Conservation (phyloP, 2,888 invertebrate genomes). For the Hyposoter didymator region DNA sequence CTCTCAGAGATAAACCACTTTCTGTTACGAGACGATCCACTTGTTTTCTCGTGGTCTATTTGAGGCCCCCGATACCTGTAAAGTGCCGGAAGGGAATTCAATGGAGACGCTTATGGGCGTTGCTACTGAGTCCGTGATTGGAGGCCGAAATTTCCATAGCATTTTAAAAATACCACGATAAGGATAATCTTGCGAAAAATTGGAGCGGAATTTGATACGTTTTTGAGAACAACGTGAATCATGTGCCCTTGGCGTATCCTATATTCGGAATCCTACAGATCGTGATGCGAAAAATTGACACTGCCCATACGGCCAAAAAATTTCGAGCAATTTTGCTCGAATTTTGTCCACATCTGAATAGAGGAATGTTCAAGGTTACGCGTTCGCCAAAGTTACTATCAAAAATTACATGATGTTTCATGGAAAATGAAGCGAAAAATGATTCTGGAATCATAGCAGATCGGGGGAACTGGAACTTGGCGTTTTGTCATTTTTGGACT, state of each 20-base stretch:
- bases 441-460: not conserved
- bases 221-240: not conserved
- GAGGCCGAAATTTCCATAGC: not conserved
- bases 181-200: not conserved
- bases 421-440: not conserved
- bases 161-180: too few relatives aligned
- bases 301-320: not conserved
- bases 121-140: too few relatives aligned
- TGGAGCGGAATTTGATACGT: not conserved
- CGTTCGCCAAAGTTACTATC: not conserved
- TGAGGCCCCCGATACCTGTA: too few relatives aligned
- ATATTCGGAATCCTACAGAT: not conserved
- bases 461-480: too few relatives aligned
- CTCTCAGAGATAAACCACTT: not conserved
- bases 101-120: too few relatives aligned
- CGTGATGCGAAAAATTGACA: not conserved
- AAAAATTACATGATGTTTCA: not conserved
- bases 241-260: not conserved
- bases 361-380: not conserved
- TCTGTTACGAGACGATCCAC: not conserved
- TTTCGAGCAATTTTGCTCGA: not conserved
- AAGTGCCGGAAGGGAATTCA: too few relatives aligned
- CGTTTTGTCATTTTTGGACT: too few relatives aligned
- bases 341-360: not conserved
- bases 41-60: not conserved